phyloP scores from a whole-genome alignment of 2,113 vertebrate species.

The Seriola quinqueradiata region DNA sequence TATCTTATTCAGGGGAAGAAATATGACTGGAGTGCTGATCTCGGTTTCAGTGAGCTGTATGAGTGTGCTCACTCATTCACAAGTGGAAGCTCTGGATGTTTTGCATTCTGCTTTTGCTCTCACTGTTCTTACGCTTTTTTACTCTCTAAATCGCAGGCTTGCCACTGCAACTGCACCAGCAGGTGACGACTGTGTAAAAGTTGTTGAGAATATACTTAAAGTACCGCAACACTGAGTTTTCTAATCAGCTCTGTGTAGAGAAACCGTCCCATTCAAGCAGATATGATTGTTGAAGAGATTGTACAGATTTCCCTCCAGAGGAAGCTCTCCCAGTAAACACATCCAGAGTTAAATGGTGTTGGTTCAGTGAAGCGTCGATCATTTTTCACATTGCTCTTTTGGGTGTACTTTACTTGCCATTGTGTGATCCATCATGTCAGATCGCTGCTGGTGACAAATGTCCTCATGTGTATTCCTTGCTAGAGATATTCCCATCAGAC shows the following conservation, averaged over 20 bases:
- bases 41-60: slow-evolving; percentile 30
- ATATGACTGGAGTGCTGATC: slow-evolving; percentile 20
- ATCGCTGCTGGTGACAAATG: slow-evolving; percentile 59
- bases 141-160: background rate
- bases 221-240: background rate
- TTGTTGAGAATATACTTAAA: background rate
- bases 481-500: slow-evolving; percentile 38
- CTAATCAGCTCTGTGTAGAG: background rate
- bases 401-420: slow-evolving; percentile 41
- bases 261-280: background rate
- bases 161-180: background rate
- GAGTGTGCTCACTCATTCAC: slow-evolving; percentile 26
- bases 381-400: slow-evolving; percentile 62
- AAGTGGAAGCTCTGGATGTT: slow-evolving; percentile 27
- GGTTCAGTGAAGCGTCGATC: slow-evolving; percentile 41
- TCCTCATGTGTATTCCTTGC: slow-evolving; percentile 24
- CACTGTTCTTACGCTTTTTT: background rate
- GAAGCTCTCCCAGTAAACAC: slow-evolving; percentile 14
- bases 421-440: slow-evolving; percentile 63
- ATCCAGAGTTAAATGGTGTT: slow-evolving; percentile 34
- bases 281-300: background rate
- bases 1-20: slow-evolving; percentile 36
- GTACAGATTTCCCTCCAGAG: slow-evolving; percentile 16
- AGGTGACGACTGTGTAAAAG: background rate
- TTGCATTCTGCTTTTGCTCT: slow-evolving; percentile 14